Base-by-base conservation (phyloP, 2,113 vertebrate genomes). In the Pachypanchax playfairii region DNA sequence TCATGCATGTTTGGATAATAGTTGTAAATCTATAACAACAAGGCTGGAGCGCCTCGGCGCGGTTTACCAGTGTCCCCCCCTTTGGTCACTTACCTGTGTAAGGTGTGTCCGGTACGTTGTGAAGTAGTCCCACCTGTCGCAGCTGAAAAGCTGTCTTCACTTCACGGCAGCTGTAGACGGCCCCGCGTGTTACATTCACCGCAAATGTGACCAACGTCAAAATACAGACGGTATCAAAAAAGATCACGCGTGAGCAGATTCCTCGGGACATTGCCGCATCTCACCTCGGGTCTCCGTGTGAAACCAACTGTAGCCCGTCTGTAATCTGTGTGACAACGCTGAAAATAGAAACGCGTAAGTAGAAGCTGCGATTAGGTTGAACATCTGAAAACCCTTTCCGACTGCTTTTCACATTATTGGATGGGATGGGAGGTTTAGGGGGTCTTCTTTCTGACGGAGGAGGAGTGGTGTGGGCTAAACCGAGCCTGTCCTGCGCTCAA, bases 101-200 rank as follows among this genome's bases (percentile, higher is more conserved):
- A 81, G 95, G 95, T 82, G 92, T 90, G 84, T 96, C 94, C 50
- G 95, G 95, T 4, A 96, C 95, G 80, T 94, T 91, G 68, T 92
- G 89, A 75, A 93, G 88, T 31, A 91, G 92, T 2, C 94, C 95
- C 73, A 96, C 93, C 84, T 94, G 93, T 24, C 93, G 93, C 82
- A 93, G 75, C 91, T 95, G 94, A 77, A 94, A 96, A 35, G 93
- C 95, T 36, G 94, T 93, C 80, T 91, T 92, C 80, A 96, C 95
- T 80, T 95, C 95, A 85, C 94, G 92, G 88, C 95, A 96, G 90
- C 93, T 96, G 75, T 95, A 92, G 21, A 91, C 78, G 75, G 79
- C 88, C 82, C 71, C 88, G 48, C 58, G 80, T 29, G 75, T 75
- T 56, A 50, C 82, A 18, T 26, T 78, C 71, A 83, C 72, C 65